Conservation (phyloP, 2,888 invertebrate genomes). For the Ceriagrion tenellum region DNA sequence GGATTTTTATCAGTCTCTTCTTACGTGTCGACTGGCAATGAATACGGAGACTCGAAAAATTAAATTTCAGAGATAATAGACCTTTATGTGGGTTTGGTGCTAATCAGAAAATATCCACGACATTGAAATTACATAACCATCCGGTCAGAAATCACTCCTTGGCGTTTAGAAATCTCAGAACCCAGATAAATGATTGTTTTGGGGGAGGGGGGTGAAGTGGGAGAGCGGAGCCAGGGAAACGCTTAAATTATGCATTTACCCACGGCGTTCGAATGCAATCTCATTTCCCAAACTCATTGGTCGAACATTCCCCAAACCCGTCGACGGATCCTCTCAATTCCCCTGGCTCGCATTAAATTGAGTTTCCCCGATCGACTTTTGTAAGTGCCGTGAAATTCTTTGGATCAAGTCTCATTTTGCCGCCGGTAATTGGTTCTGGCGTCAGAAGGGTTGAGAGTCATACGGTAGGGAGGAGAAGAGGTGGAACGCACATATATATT, state of each 20-base stretch:
- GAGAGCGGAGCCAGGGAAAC: not conserved
- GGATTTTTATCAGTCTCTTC: not conserved
- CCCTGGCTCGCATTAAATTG: not conserved
- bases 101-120: not conserved
- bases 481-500: not conserved
- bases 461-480: not conserved
- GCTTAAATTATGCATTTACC: not conserved
- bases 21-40: constrained; percentile 22
- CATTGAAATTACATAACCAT: not conserved
- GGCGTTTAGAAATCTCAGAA: not conserved
- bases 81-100: not conserved
- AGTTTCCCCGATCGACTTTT: not conserved
- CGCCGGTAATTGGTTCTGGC: constrained; percentile 56
- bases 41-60: not conserved
- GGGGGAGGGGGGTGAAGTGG: not conserved
- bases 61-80: not conserved
- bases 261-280: not conserved
- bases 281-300: not conserved
- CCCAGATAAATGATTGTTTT: not conserved
- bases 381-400: constrained; percentile 34
- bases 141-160: not conserved
- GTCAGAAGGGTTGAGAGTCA: not conserved
- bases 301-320: not conserved
- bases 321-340: not conserved
- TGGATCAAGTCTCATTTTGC: constrained; percentile 28